Percentiles rank a stretch among this genome's conserved stretches.
Conservation (phyloP, 2,888 invertebrate genomes). For the Crossocerus cetratus region DNA sequence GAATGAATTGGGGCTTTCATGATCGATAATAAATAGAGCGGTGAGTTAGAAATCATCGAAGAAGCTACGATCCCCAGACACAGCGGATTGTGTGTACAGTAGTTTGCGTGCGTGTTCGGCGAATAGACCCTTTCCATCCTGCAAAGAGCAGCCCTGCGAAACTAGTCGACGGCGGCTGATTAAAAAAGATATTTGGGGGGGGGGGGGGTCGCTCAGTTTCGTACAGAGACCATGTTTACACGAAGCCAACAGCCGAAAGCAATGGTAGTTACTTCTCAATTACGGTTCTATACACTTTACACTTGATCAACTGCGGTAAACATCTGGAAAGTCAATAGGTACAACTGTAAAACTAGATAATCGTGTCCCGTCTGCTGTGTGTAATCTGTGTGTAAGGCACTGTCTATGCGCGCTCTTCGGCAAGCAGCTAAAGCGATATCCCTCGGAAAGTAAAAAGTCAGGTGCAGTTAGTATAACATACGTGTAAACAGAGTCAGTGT, state of each 20-base stretch:
- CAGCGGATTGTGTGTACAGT: too few species aligned
- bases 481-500: constrained; percentile 60
- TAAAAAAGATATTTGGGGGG: not conserved
- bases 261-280: constrained; percentile 34
- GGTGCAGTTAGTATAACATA: constrained; percentile 38
- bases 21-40: too few species aligned
- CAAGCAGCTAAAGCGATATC: constrained; percentile 44
- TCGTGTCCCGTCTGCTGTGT: constrained; percentile 8
- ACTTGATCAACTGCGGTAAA: constrained; percentile 55
- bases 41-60: too few species aligned
- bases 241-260: constrained; percentile 47
- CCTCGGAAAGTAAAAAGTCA: constrained; percentile 34
- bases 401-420: constrained; percentile 57
- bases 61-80: too few species aligned
- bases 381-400: constrained; percentile 55
- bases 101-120: too few species aligned
- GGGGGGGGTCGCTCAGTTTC: constrained; percentile 12
- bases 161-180: too few species aligned
- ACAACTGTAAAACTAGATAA: constrained; percentile 54
- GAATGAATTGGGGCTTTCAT: too few species aligned
- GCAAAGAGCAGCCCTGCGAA: not conserved
- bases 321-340: constrained; percentile 57
- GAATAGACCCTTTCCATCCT: not conserved
- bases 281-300: constrained; percentile 47
- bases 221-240: constrained; percentile 60